phyloP scores from a whole-genome alignment of 2,113 vertebrate species.

The Myotis brandtii region DNA sequence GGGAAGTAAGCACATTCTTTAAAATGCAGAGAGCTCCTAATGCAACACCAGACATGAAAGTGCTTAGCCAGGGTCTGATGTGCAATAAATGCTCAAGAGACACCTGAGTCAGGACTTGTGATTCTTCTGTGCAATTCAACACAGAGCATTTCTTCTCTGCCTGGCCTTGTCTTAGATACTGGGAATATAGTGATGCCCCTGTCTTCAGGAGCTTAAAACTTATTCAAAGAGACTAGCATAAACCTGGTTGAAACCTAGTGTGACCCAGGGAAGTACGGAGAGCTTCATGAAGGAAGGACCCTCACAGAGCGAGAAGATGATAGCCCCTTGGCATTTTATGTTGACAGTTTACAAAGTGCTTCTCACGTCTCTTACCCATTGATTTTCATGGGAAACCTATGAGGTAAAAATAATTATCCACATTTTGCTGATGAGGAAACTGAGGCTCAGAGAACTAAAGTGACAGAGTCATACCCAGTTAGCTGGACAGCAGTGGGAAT shows the following conservation, averaged over 20 bases:
- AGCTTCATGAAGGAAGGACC: neutral
- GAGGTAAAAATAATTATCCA: neutral
- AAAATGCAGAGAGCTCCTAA: conserved; percentile 22
- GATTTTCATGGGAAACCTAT: conserved; percentile 23
- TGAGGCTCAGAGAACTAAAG: neutral
- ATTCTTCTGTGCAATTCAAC: neutral
- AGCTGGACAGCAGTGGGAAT: neutral
- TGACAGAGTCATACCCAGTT: neutral
- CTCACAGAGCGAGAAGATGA: neutral
- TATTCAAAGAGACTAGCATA: neutral
- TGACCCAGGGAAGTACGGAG: neutral
- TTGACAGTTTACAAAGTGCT: neutral
- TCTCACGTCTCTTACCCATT: neutral
- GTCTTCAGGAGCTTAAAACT: conserved; percentile 17
- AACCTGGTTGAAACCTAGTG: neutral
- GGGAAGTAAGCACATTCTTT: neutral
- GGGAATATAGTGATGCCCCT: neutral
- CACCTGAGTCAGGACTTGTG: neutral
- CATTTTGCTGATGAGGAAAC: conserved; percentile 31
- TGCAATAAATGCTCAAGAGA: neutral
- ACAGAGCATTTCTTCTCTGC: neutral
- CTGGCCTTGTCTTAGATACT: neutral
- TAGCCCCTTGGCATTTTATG: neutral
- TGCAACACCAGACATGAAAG: neutral
- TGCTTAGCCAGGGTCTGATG: neutral